phyloP scores from a whole-genome alignment of 2,797 vertebrate species.

The Carcharodon carcharias region DNA sequence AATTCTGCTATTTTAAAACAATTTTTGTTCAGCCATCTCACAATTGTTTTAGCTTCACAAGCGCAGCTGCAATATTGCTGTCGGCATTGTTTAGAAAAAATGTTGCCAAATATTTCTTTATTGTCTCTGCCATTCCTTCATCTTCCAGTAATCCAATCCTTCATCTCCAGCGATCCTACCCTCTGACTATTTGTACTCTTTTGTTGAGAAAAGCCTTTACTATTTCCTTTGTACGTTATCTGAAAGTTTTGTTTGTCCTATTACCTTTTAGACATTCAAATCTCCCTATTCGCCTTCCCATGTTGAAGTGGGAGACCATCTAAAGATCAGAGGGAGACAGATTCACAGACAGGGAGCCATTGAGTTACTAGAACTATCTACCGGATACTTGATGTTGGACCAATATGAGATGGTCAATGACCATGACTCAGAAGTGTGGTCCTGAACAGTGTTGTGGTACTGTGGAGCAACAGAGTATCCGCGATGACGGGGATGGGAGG shows the following conservation, averaged over 20 bases:
- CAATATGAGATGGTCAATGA: no score
- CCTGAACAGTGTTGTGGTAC: no score
- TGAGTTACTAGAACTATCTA: background rate
- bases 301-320: no score
- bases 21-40: background rate
- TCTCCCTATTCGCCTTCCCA: background rate
- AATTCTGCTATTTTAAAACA: background rate
- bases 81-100: background rate
- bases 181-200: constrained; percentile 7
- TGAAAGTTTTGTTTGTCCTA: background rate
- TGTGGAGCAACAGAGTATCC: no score
- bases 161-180: background rate
- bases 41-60: background rate
- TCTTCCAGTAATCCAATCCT: background rate
- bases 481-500: no score
- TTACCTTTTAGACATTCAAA: background rate
- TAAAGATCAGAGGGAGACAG: background rate
- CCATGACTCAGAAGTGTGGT: no score
- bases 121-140: background rate
- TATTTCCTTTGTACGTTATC: background rate
- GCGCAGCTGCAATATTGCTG: background rate
- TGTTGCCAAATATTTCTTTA: background rate
- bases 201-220: background rate
- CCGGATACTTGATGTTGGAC: background rate
- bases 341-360: background rate